A percentile compares a stretch with the other conserved stretches of the same genome.
Conservation (phyloP, 2,113 vertebrate genomes). For the Dromas ardeola region DNA sequence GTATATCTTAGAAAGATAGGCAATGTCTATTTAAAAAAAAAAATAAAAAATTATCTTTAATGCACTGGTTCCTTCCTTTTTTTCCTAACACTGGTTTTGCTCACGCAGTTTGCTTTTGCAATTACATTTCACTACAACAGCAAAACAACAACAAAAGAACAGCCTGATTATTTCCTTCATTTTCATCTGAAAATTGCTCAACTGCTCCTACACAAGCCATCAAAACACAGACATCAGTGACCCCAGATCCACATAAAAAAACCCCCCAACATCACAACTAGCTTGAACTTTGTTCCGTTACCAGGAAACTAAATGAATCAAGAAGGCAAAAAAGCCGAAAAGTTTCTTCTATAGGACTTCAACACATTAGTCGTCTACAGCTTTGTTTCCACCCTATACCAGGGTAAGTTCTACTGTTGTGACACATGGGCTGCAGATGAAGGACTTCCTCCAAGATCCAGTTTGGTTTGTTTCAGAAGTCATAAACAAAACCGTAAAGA, state of each 20-base stretch:
- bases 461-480: not conserved
- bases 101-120: constrained; percentile 28
- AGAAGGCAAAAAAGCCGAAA: not conserved
- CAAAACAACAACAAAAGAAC: not conserved
- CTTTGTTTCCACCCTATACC: not conserved
- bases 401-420: not conserved
- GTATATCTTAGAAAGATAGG: not conserved
- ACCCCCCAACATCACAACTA: not conserved
- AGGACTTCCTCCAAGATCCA: not conserved
- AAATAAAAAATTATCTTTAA: constrained; percentile 42
- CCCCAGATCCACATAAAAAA: not conserved
- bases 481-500: not conserved
- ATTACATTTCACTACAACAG: constrained; percentile 25
- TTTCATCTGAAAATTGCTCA: constrained; percentile 34
- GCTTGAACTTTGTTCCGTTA: not conserved
- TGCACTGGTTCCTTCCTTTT: constrained; percentile 50
- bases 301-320: not conserved
- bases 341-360: not conserved
- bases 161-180: constrained; percentile 28
- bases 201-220: not conserved
- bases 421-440: not conserved
- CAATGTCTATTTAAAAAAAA: not conserved
- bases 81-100: constrained; percentile 27
- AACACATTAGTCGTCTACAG: not conserved
- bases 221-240: not conserved